phyloP scores from a whole-genome alignment of 2,797 vertebrate genomes.

The Lates japonicus region DNA sequence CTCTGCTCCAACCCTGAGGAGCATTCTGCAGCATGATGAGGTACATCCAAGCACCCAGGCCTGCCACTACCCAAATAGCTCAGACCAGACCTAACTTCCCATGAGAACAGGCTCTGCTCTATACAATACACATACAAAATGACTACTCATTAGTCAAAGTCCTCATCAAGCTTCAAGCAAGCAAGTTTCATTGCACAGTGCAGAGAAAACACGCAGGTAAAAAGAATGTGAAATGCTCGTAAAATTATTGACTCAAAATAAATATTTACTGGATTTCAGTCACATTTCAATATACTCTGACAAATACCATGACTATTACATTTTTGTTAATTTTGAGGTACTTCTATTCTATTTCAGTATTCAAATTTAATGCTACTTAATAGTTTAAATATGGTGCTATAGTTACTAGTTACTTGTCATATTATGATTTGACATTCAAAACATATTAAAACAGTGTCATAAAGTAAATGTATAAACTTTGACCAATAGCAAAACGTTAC shows the following conservation, averaged over 20 bases:
- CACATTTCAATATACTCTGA: not conserved
- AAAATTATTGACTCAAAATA: not conserved
- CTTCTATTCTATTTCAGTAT: not conserved
- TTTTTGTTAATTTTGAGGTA: not conserved
- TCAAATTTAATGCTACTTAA: not conserved
- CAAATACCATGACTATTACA: not conserved
- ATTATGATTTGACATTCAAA: not conserved
- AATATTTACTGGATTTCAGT: not conserved
- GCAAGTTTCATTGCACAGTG: not conserved
- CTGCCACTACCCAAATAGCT: slow-evolving; percentile 62
- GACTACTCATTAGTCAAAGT: slow-evolving; percentile 25
- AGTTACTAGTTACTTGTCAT: not conserved
- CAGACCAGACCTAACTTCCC: slow-evolving; percentile 54
- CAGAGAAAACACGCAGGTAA: not conserved
- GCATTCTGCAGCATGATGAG: slow-evolving; percentile 78
- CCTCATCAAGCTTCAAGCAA: slow-evolving; percentile 25
- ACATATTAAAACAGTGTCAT: not conserved
- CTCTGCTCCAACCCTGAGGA: slow-evolving; percentile 81
- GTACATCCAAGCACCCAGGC: slow-evolving; percentile 69
- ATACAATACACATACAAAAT: slow-evolving; percentile 19
- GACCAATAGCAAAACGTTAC: not conserved
- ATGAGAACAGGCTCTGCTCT: slow-evolving; percentile 40
- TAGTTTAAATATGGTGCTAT: not conserved
- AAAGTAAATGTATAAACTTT: not conserved
- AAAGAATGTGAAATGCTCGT: not conserved